A percentile compares a stretch with the other conserved stretches of the same genome.
phyloP scores from a whole-genome alignment of 1,140 invertebrate species.

The Caerostris extrusa region DNA sequence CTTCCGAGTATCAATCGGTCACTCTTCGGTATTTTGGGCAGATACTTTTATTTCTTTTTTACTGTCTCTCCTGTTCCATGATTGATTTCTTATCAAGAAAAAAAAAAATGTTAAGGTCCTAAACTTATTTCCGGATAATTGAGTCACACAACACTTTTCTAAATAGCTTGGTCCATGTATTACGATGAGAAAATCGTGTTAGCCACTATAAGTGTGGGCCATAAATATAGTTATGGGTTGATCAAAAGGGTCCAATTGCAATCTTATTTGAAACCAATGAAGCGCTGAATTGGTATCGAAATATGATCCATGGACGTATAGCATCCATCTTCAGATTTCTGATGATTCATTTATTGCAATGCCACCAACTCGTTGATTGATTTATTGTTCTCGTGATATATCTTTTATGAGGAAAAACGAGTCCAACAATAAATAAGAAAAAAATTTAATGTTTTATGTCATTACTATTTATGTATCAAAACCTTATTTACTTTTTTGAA shows the following conservation, averaged over 20 bases:
- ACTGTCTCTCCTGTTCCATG: not conserved
- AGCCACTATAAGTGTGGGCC: not conserved
- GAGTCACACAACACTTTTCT: not conserved
- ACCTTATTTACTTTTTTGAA: not conserved
- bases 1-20: not conserved
- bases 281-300: not conserved
- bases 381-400: not conserved
- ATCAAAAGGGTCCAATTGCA: not conserved
- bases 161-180: not conserved
- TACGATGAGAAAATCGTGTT: not conserved
- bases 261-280: not conserved
- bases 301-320: not conserved
- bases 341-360: not conserved
- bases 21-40: not conserved
- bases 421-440: not conserved
- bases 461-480: not conserved
- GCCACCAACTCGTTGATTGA: not conserved
- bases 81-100: not conserved
- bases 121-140: slow-evolving; percentile 43
- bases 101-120: not conserved
- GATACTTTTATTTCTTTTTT: not conserved
- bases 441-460: not conserved
- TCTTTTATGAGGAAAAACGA: not conserved
- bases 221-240: not conserved
- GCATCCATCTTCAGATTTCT: not conserved